These are phyloP conservation scores for Lydus trimaculatus DNA, from an alignment of 2,888 invertebrate species.

Conservation along the genomic window DNA sequence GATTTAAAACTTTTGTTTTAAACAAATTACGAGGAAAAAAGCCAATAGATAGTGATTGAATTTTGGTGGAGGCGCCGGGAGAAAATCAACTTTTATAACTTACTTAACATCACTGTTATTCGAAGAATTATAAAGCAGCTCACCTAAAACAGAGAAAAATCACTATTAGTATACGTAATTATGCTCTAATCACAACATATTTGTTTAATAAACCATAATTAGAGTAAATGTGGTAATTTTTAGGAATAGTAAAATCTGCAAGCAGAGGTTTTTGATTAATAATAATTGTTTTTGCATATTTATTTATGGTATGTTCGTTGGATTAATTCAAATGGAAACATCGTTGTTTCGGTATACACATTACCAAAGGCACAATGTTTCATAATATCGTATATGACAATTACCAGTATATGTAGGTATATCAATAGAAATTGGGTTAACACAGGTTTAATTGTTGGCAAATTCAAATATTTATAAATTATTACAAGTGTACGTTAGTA, in stretches of 20 bases:
- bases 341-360: background rate
- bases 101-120: background rate
- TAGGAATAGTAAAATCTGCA: slow-evolving; percentile 38
- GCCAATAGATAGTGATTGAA: background rate
- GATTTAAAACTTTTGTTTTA: background rate
- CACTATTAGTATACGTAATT: background rate
- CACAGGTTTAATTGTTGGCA: background rate
- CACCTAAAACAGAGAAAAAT: slow-evolving; percentile 16
- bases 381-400: background rate
- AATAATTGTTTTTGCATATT: background rate
- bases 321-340: background rate
- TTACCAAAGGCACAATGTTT: background rate
- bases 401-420: no score
- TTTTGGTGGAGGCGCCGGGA: slow-evolving; percentile 31
- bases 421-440: background rate
- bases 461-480: slow-evolving; percentile 13
- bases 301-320: background rate
- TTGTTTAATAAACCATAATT: slow-evolving; percentile 49
- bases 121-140: background rate
- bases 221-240: slow-evolving; percentile 53
- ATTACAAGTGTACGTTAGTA: background rate
- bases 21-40: background rate
- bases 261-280: background rate
- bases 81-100: background rate
- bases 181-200: slow-evolving; percentile 35